Conservation (phyloP, 2,113 vertebrate genomes). For the Paralichthys olivaceus region DNA sequence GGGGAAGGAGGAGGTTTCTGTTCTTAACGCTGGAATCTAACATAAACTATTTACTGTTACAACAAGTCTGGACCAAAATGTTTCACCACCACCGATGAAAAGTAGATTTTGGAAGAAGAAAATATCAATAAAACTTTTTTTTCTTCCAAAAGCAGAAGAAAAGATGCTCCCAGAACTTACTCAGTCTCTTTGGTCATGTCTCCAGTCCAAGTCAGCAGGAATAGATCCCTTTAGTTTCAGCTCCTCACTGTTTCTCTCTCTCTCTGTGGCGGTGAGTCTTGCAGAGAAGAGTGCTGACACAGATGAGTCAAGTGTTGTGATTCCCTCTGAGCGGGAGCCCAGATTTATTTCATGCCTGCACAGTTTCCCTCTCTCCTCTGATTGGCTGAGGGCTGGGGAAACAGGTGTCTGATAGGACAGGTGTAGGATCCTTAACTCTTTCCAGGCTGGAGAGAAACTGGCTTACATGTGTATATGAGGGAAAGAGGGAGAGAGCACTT, state of each 20-base stretch:
- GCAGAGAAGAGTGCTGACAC: slow-evolving; percentile 45
- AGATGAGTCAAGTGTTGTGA: slow-evolving; percentile 78
- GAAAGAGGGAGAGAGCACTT: slow-evolving; percentile 37
- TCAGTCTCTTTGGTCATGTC: slow-evolving; percentile 87
- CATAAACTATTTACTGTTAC: neutral
- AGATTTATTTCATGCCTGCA: slow-evolving; percentile 76
- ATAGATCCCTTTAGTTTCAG: slow-evolving; percentile 68
- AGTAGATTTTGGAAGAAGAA: neutral
- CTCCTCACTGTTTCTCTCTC: slow-evolving; percentile 20
- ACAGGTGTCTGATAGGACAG: slow-evolving; percentile 86
- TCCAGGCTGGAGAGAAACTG: slow-evolving; percentile 67
- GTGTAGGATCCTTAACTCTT: slow-evolving; percentile 79
- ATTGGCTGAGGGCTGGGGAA: slow-evolving; percentile 77
- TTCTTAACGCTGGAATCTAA: neutral
- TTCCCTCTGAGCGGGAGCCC: slow-evolving; percentile 55
- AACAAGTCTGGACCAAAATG: neutral
- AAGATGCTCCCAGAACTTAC: slow-evolving; percentile 71
- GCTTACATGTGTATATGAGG: slow-evolving; percentile 44
- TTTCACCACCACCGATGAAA: neutral
- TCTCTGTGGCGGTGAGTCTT: slow-evolving; percentile 29
- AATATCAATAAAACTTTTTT: neutral
- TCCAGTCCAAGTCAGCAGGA: slow-evolving; percentile 66
- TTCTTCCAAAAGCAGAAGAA: neutral
- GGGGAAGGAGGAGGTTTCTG: slow-evolving; percentile 2
- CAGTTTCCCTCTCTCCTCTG: slow-evolving; percentile 65